Evolutionary conservation across 2,113 vertebrate genomes (phyloP), one percentile per base, ranked within the genome.

Genomic region (Taxidea taxus): DNA sequence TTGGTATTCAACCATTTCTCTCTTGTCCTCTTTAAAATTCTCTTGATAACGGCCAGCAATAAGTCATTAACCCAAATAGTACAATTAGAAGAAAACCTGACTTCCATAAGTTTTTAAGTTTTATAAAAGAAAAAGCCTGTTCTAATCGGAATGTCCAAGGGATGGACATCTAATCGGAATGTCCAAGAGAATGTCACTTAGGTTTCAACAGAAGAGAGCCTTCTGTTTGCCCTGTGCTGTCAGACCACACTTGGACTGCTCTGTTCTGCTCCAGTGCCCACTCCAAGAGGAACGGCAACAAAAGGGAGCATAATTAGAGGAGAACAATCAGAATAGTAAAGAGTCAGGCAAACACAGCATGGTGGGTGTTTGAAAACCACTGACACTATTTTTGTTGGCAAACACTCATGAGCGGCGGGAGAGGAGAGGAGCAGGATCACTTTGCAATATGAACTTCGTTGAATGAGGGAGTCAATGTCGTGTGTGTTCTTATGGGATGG

Each of bases 321-420:
- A 62, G 21, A 93, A 42, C 15, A 49, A 25, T 21, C 39, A 60
- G 49, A 25, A 39, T 9, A 37, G 42, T 25, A 47, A 47, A 70
- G 16, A 81, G 56, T 51, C 44, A 39, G 9, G 42, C 56, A 75
- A 75, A 49, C 2, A 3, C 16, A 62, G 29, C 18, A 34, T 9
- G 21, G 1, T 49, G 42, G 47, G 13, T 13, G 23, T 37, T 29
- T 62, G 62, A 49, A 62, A 54, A 34, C 47, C 13, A 9, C 14
- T 39, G 70, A 68, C 15, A 8, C 14, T 51, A 11, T 42, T 51
- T 51, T 13, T 34, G 51, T 18, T 4, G 39, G 39, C 47, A 39
- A 23, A 56, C 7, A 49, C 1, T 8, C 21, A 8, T 0, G n/a
- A 9, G 42, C 14, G 23, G 85, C 3, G 20, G 16, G 14, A 7